Evolutionary conservation across 2,113 vertebrate genomes (phyloP).

Genomic region (Psittacula cyanocephala): DNA sequence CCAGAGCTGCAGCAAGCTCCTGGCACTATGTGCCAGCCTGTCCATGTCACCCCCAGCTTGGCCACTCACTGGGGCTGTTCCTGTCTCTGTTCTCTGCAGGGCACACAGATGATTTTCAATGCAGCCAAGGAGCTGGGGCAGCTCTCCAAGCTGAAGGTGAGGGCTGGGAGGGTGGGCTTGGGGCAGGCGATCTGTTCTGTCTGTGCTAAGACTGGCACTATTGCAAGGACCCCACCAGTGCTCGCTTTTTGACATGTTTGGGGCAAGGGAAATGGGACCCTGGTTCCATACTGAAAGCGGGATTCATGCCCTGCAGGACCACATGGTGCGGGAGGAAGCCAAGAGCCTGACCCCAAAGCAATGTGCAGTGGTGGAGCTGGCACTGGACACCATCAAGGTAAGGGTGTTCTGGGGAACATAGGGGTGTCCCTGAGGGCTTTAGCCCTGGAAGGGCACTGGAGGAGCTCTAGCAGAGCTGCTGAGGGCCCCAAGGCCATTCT

Average conservation of each 20-base stretch:
- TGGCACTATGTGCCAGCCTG: background rate
- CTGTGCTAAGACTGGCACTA: no score
- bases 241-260: background rate
- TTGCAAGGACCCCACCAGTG: background rate
- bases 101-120: conserved; percentile 98
- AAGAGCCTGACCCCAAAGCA: conserved; percentile 96
- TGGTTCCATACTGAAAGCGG: background rate
- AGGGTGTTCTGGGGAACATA: background rate
- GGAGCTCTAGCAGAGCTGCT: background rate
- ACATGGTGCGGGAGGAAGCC: conserved; percentile 97
- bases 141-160: conserved; percentile 96
- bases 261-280: rapidly evolving
- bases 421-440: background rate
- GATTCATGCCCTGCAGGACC: conserved; percentile 79
- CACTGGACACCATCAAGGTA: conserved; percentile 98
- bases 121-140: conserved; percentile 98
- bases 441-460: rapidly evolving
- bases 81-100: conserved; percentile 73
- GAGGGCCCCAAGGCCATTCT: background rate
- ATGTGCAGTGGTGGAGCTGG: conserved; percentile 94
- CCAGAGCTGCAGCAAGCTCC: background rate
- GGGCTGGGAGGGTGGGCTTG: background rate
- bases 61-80: background rate
- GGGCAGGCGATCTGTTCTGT: background rate
- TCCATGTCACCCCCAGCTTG: background rate